Evolutionary conservation across 2,797 vertebrate species (phyloP).

Genomic region (Esox masquinongy): DNA sequence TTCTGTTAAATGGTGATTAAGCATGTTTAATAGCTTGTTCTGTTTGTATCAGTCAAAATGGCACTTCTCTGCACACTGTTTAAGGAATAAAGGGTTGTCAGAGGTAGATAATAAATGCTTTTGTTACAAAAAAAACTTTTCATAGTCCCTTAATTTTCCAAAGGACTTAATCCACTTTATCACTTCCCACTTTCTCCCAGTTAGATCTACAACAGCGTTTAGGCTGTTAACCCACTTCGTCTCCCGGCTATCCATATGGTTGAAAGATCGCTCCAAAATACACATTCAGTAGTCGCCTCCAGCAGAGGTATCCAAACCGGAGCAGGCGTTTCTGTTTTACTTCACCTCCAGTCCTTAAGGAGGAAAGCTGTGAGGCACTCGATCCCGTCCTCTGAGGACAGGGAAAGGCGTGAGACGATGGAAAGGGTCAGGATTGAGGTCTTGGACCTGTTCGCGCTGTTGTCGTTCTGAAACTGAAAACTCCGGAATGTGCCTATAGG

Average conservation of each 20-base stretch:
- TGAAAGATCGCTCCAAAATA: background rate
- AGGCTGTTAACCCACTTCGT: background rate
- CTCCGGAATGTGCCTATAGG: background rate
- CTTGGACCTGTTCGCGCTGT: background rate
- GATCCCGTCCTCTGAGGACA: background rate
- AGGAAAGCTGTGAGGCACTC: slow-evolving; percentile 9
- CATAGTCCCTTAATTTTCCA: background rate
- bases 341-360: slow-evolving; percentile 2
- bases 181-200: background rate
- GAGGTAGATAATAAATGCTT: background rate
- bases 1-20: background rate
- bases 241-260: slow-evolving; percentile 1
- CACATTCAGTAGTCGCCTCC: slow-evolving; percentile 1
- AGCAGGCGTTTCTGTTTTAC: slow-evolving; percentile 1
- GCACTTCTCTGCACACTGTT: background rate
- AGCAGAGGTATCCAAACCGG: background rate
- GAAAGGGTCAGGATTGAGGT: slow-evolving; percentile 1
- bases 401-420: background rate
- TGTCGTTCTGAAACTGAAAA: background rate
- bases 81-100: background rate
- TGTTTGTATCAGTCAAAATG: background rate
- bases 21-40: background rate
- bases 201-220: background rate
- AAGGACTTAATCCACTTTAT: background rate
- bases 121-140: background rate